Evolutionary conservation across 2,888 invertebrate species (phyloP).

Genomic region (Aporophyla nigra): DNA sequence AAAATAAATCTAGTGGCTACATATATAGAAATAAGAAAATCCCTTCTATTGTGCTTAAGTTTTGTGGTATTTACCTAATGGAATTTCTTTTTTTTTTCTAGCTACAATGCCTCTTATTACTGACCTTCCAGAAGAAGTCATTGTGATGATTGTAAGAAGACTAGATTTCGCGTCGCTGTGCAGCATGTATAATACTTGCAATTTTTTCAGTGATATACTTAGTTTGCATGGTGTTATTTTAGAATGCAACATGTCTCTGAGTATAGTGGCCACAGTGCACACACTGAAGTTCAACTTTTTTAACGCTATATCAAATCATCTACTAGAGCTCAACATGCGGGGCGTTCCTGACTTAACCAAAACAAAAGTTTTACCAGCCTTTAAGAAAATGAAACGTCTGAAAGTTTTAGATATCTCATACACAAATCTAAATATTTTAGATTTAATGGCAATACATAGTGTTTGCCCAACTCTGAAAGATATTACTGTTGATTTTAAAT

Average conservation of each 20-base stretch:
- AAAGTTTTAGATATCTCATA: constrained; percentile 80
- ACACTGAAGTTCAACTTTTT: constrained; percentile 77
- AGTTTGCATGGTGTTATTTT: constrained; percentile 72
- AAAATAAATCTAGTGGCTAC: too few species aligned
- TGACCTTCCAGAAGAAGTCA: constrained; percentile 82
- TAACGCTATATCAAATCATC: constrained; percentile 74
- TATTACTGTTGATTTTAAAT: constrained; percentile 78
- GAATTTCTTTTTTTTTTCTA: constrained; percentile 48
- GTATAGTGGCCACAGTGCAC: constrained; percentile 74
- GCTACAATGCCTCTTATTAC: constrained; percentile 61
- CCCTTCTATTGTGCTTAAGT: too few species aligned
- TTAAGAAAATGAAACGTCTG: constrained; percentile 76
- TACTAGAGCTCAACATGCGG: constrained; percentile 78
- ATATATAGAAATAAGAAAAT: not conserved
- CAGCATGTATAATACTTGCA: constrained; percentile 77
- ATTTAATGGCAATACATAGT: constrained; percentile 77
- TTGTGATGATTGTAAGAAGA: constrained; percentile 79
- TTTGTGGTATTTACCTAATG: not conserved
- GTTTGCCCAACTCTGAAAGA: constrained; percentile 80
- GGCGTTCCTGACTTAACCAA: constrained; percentile 78
- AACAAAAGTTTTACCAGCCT: constrained; percentile 72
- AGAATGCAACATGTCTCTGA: constrained; percentile 76
- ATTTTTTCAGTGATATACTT: constrained; percentile 72
- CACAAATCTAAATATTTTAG: constrained; percentile 78
- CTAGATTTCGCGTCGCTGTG: constrained; percentile 76